Evolutionary conservation across 2,113 vertebrate genomes (phyloP), one percentile per base, ranked within the genome.

Genomic region (Ameiurus melas): DNA sequence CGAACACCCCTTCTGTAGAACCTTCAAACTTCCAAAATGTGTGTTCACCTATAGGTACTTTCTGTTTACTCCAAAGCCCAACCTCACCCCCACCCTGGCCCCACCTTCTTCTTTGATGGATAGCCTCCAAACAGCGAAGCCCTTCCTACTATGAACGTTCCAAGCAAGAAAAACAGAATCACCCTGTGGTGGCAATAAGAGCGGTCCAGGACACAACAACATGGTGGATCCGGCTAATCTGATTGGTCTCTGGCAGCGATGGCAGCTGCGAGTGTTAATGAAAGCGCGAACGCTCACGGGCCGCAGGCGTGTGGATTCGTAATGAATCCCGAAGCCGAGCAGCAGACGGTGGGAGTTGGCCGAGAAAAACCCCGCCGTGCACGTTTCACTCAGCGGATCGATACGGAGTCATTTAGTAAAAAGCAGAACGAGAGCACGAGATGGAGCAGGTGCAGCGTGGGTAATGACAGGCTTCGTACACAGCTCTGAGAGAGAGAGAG

Each of bases 361-460:
- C 68, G 47, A 58, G 83, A 33, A 87, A 47, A 81, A 9, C 79
- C 66, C 33, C 73, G 36, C 53, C 58, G 1, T 36, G 55, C 39
- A 84, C 16, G 83, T 91, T 80, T 88, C 83, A 73, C 12, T 9
- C 43, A 13, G 30, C 25, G 60, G 86, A 94, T 95, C 94, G 78
- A 94, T 94, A 89, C 85, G 89, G 92, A 92, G 92, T 90, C 8
- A 94, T 94, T 91, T 92, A 90, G 47, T 80, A 78, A 83, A 89
- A 86, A 89, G 90, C 75, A 16, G 71, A 73, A 86, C 6, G 30
- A 27, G 30, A 84, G 83, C 60, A 68, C 16, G 57, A 62, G 80
- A 86, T 36, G 80, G 89, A 75, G 58, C 36, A 84, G 78, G 78
- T 75, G 75, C 51, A 86, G 39, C 5, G 19, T 85, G 85, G 33